Percentiles rank a stretch among this genome's conserved stretches.
Evolutionary conservation across 2,888 invertebrate species (phyloP).

Genomic region (Sinelater perroti): DNA sequence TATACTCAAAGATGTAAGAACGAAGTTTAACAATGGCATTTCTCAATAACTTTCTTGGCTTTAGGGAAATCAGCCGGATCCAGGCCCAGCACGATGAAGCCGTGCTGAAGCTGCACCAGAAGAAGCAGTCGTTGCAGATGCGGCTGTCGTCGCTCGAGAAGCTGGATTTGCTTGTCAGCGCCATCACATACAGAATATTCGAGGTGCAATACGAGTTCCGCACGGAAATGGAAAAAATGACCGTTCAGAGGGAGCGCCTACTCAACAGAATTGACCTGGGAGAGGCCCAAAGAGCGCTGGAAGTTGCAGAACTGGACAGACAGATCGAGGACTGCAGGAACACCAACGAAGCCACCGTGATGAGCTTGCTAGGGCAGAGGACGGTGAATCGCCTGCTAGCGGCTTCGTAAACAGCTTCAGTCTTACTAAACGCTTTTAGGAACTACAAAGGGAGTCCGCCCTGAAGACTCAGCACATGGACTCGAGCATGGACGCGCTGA

Average conservation of each 20-base stretch:
- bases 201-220: conserved; percentile 49
- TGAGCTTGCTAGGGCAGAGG: conserved; percentile 48
- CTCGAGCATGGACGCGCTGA: conserved; percentile 43
- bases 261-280: conserved; percentile 34
- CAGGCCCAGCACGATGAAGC: conserved; percentile 42
- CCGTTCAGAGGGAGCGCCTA: conserved; percentile 44
- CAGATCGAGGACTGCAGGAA: conserved; percentile 48
- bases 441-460: conserved; percentile 49
- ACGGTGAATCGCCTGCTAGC: conserved; percentile 40
- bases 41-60: too few relatives aligned
- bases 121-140: conserved; percentile 32
- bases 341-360: conserved; percentile 45
- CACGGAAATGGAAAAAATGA: conserved; percentile 45
- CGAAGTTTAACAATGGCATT: too few relatives aligned
- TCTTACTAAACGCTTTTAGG: conserved; percentile 38
- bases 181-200: conserved; percentile 51
- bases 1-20: too few relatives aligned
- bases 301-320: conserved; percentile 45
- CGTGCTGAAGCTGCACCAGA: conserved; percentile 33
- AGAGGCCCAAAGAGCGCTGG: conserved; percentile 31
- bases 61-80: conserved; percentile 39
- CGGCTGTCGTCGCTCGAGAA: conserved; percentile 44
- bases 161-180: conserved; percentile 49
- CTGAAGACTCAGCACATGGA: conserved; percentile 46
- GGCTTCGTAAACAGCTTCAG: not conserved